Evolutionary conservation across 2,113 vertebrate genomes (phyloP).

Genomic region (Falco punctatus): DNA sequence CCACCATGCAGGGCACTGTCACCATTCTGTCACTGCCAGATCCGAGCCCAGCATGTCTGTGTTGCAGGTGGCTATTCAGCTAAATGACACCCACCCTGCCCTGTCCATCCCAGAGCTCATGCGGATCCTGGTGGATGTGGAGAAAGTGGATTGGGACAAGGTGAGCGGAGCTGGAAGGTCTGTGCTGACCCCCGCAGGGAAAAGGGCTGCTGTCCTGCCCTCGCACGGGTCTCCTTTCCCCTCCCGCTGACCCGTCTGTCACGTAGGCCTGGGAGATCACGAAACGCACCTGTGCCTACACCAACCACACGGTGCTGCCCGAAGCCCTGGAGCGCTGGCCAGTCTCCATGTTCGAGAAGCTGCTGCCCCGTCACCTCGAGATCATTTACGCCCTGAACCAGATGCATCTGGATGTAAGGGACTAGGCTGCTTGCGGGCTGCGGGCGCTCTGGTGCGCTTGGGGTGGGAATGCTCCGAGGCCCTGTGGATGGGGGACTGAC

Average conservation of each 20-base stretch:
- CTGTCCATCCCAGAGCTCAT: conserved; percentile 90
- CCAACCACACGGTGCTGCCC: conserved; percentile 88
- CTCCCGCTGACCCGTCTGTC: background rate
- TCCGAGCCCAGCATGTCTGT: background rate
- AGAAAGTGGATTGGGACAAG: conserved; percentile 87
- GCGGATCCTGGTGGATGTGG: conserved; percentile 86
- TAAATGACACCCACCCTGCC: conserved; percentile 89
- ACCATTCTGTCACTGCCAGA: background rate
- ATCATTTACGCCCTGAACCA: conserved; percentile 88
- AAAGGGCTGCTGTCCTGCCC: background rate
- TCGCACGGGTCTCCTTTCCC: background rate
- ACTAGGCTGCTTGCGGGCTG: background rate
- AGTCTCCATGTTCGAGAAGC: conserved; percentile 83
- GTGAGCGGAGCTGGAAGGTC: conserved; percentile 51
- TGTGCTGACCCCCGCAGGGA: fast-evolving
- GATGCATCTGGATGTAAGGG: conserved; percentile 82
- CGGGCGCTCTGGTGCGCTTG: background rate
- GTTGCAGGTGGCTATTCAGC: conserved; percentile 87
- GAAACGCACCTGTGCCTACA: conserved; percentile 85
- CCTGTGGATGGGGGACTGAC: fast-evolving
- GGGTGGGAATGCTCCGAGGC: background rate
- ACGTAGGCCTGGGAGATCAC: conserved; percentile 88
- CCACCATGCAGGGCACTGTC: fast-evolving
- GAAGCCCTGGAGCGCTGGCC: conserved; percentile 91
- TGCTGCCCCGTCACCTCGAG: conserved; percentile 85